Evolutionary conservation across 2,888 invertebrate species (phyloP), one percentile per base, ranked within the genome.

Genomic region (Saturnia pavonia): DNA sequence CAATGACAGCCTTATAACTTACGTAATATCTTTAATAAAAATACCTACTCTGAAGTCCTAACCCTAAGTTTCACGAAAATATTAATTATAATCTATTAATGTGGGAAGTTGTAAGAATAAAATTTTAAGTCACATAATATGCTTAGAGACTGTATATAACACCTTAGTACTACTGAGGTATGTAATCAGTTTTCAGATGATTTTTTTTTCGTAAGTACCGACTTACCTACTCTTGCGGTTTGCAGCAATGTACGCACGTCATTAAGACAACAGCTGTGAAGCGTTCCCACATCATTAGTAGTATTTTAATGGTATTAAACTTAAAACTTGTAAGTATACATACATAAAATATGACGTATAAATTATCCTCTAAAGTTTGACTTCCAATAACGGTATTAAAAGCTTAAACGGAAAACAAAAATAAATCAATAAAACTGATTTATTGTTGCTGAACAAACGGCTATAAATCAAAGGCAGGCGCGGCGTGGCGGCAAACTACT

Each of bases 381-480:
- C 65, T 42, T 65, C 25, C 74, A 78, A 78, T 80, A 80, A 71
- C 77, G 74, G 75, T 80, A 78, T 75, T 75, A 73, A 76, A 71
- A 78, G 74, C 73, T 73, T 73, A 57, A 78, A 77, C 72, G 75
- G 75, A 77, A 78, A 77, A 75, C 76, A 78, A 79, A 80, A 82
- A 86, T 86, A 84, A 89, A 88, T 88, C 88, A 91, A 89, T 88
- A 85, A 75, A 83, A 81, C 81, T 88, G 88, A 90, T 91, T 89
- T 89, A 91, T 91, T 84, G 87, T 80, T 74, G 77, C 77, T 74
- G 78, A 77, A 78, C 84, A 89, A 90, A 90, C 85, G 89, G 81
- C 83, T 80, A 91, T 91, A 91, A 91, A 91, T 92, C 91, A 92
- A 79, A 80, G 74, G 72, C 75, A 76, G 79, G 76, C 76, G 79